Evolutionary conservation across 2,113 vertebrate species (phyloP).

Genomic region (Myotis yumanensis): DNA sequence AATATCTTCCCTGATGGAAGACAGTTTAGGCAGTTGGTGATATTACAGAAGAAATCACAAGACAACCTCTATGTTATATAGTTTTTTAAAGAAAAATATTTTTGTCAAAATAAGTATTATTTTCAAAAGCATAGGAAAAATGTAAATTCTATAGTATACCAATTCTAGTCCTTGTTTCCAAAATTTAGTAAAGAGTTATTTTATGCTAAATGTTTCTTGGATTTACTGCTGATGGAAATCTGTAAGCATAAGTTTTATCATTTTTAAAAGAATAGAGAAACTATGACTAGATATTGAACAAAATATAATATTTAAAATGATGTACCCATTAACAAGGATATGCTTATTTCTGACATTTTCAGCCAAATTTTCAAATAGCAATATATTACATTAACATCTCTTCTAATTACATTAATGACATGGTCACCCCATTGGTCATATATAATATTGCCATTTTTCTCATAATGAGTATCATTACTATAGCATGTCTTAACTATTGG

Average conservation of each 20-base stretch:
- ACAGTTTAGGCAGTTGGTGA: neutral
- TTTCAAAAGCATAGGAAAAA: neutral
- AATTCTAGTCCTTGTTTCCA: neutral
- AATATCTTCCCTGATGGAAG: neutral
- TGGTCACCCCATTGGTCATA: neutral
- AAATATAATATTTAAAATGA: neutral
- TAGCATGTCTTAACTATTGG: neutral
- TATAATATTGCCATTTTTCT: neutral
- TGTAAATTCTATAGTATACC: constrained; percentile 9
- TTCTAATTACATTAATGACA: neutral
- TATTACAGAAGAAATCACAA: neutral
- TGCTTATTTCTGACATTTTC: neutral
- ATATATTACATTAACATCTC: neutral
- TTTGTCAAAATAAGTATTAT: neutral
- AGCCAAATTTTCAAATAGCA: neutral
- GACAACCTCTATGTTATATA: neutral
- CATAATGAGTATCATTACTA: neutral
- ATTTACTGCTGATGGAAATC: neutral
- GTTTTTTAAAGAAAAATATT: neutral
- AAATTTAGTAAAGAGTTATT: neutral
- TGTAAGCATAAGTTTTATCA: neutral
- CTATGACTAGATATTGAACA: neutral
- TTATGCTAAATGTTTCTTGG: neutral
- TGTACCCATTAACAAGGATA: neutral
- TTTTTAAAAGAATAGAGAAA: neutral